Evolutionary conservation across 1,140 invertebrate species (phyloP).

Genomic region (Drosophila melanogaster): Release_6_plus_ISO1_MT NT_033779.5:16605001-16605500

Average conservation of each 20-base stretch:
- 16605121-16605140: conserved; percentile 71
- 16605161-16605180: conserved; percentile 65
- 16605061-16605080: conserved; percentile 30
- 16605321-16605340: neutral
- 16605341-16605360: conserved; percentile 1
- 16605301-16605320: conserved; percentile 10
- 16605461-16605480: conserved; percentile 40
- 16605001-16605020: conserved; percentile 15
- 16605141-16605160: conserved; percentile 63
- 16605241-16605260: conserved; percentile 54
- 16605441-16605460: conserved; percentile 57
- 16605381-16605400: conserved; percentile 50
- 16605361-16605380: conserved; percentile 58
- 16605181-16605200: conserved; percentile 41
- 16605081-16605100: conserved; percentile 62
- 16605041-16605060: conserved; percentile 40
- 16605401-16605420: conserved; percentile 31
- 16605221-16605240: conserved; percentile 33
- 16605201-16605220: conserved; percentile 14
- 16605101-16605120: conserved; percentile 53
- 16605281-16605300: conserved; percentile 19
- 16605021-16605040: conserved; percentile 9
- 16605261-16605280: conserved; percentile 41
- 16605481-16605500: conserved; percentile 24
- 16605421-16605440: conserved; percentile 37